phyloP scores from a whole-genome alignment of 2,113 vertebrate species.

The Cephalopholis sonnerati region DNA sequence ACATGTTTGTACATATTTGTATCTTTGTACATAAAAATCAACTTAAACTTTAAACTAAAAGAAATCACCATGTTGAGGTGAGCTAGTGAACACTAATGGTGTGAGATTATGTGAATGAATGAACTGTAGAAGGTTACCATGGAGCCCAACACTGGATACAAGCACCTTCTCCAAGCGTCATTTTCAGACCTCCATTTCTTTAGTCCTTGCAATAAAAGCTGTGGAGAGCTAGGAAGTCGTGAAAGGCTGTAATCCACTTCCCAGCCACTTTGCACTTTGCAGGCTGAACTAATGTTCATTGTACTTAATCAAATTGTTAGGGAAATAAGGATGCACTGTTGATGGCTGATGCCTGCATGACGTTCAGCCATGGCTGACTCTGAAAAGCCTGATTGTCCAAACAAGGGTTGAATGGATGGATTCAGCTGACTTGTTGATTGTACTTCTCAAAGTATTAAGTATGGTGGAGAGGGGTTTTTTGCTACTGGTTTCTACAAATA shows the following conservation, averaged over 20 bases:
- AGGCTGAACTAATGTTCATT: slow-evolving; percentile 21
- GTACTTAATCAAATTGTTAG: slow-evolving; percentile 22
- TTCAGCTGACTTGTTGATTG: background rate
- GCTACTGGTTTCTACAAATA: background rate
- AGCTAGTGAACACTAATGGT: background rate
- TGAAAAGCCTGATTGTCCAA: background rate
- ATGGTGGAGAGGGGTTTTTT: background rate
- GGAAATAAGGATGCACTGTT: background rate
- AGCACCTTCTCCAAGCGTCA: background rate
- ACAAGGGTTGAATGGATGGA: background rate
- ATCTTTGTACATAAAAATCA: background rate
- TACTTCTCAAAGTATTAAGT: background rate
- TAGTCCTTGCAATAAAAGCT: slow-evolving; percentile 7
- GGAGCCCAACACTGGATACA: background rate
- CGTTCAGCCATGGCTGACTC: background rate
- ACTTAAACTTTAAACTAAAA: background rate
- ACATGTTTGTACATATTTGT: background rate
- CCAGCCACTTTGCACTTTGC: slow-evolving; percentile 11
- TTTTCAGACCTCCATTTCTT: slow-evolving; percentile 3
- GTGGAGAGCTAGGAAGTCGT: background rate
- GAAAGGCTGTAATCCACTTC: slow-evolving; percentile 22
- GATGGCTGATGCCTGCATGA: background rate
- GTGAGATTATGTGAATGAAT: slow-evolving; percentile 12
- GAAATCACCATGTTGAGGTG: background rate
- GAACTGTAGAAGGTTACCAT: slow-evolving; percentile 10